Percentiles rank a stretch among this genome's conserved stretches.
Conservation (phyloP, 64 coral and sea anemone genomes). For the Pocillopora damicornis region DNA sequence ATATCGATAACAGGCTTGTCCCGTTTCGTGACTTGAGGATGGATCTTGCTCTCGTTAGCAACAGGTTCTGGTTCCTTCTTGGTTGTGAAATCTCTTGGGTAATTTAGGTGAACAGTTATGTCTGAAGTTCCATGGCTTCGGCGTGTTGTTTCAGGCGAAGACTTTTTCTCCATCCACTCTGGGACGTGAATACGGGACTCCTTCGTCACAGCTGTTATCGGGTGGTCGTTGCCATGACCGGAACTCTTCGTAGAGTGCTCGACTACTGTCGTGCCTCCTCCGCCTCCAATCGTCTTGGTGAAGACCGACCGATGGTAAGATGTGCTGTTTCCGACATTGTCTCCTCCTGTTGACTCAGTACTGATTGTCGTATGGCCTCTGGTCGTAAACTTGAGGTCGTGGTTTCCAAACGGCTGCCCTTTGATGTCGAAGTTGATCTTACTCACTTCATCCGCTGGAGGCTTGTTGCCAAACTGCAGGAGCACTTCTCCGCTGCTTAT, state of each 20-base stretch:
- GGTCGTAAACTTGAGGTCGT: background rate
- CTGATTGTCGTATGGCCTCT: constrained; percentile 2
- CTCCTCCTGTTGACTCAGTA: background rate
- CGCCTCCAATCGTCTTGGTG: constrained; percentile 21
- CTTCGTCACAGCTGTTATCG: constrained; percentile 23
- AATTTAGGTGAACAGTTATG: constrained; percentile 21
- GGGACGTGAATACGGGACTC: constrained; percentile 9
- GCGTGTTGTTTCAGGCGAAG: background rate
- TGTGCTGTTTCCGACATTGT: background rate
- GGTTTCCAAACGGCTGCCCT: background rate
- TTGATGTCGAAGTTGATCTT: background rate
- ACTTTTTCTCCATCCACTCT: constrained; percentile 12
- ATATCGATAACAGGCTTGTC: constrained; percentile 17
- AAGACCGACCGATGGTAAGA: constrained; percentile 5
- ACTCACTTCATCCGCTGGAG: background rate
- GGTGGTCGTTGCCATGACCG: background rate
- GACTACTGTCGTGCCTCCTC: constrained; percentile 7
- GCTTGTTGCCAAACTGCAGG: background rate
- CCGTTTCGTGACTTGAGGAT: constrained; percentile 2
- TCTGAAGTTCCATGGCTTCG: background rate
- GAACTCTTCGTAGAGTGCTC: constrained; percentile 24
- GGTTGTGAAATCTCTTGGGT: background rate
- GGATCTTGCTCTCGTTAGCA: constrained; percentile 21
- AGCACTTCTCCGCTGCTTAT: background rate
- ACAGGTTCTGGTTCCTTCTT: background rate